Conservation (phyloP, 2,888 invertebrate species). For the Dasysyrphus tricinctus region DNA sequence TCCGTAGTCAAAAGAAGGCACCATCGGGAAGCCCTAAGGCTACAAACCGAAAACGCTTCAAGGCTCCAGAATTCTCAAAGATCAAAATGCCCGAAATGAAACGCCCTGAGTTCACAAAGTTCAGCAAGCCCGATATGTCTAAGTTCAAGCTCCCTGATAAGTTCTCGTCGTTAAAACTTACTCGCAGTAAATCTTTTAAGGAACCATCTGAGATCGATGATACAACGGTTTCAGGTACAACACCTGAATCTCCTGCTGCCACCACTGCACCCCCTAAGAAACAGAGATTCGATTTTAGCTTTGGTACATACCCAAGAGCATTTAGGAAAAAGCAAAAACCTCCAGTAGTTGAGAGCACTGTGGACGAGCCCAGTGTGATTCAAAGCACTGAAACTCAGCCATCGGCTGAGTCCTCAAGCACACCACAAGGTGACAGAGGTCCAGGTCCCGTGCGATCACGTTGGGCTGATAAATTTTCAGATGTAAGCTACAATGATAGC, state of each 20-base stretch:
- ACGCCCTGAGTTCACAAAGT: conserved; percentile 84
- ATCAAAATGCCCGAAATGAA: conserved; percentile 83
- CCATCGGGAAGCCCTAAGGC: conserved; percentile 81
- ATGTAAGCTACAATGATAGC: conserved; percentile 84
- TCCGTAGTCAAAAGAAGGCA: conserved; percentile 84
- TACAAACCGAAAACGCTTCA: conserved; percentile 81
- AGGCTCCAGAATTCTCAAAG: conserved; percentile 82
- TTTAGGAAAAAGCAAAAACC: conserved; percentile 83
- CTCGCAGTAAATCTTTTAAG: conserved; percentile 83
- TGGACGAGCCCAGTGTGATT: conserved; percentile 80
- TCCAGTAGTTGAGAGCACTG: conserved; percentile 76
- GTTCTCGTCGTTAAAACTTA: conserved; percentile 86
- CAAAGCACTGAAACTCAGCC: conserved; percentile 86
- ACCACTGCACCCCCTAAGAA: conserved; percentile 84
- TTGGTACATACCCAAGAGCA: conserved; percentile 91
- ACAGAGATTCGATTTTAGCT: conserved; percentile 88
- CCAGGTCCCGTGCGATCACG: conserved; percentile 84
- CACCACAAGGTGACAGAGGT: conserved; percentile 86
- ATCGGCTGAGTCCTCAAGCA: conserved; percentile 87
- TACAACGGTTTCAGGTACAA: conserved; percentile 74
- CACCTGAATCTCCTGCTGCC: conserved; percentile 84
- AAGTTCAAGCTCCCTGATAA: conserved; percentile 87
- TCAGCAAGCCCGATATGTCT: conserved; percentile 85
- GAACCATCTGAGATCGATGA: conserved; percentile 77
- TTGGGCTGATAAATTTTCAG: conserved; percentile 84